Evolutionary conservation across 2,113 vertebrate genomes (phyloP), one percentile per base, ranked within the genome.

Genomic region (Columba livia): DNA sequence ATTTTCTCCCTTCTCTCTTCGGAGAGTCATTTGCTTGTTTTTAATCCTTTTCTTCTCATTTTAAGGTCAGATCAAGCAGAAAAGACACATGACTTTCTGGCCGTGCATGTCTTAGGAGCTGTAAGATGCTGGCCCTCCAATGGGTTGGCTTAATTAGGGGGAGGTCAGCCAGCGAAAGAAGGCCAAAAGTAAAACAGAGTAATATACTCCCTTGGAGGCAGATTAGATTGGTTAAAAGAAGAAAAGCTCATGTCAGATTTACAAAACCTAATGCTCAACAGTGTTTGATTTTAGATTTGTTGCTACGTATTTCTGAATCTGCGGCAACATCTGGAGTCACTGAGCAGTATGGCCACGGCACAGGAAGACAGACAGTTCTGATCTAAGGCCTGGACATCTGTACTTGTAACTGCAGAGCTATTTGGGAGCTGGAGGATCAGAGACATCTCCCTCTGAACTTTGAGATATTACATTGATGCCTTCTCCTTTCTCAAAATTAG

Each of bases 1-100:
- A 79, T 89, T 96, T 92, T 93, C 90, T 96, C 34, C 69, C 51
- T 67, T 73, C 77, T 80, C 79, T 92, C 80, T 84, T 88, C 86
- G 31, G 40, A 89, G 40, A 90, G 83, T 32, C 17, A 73, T 92
- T 82, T 87, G 38, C 93, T 94, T 94, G 73, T 7, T 93, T 94
- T 86, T 88, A 96, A 94, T 96, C 85, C 34, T 83, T 83, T 89
- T 75, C 31, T 62, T 88, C 60, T 85, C 32, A 81, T 90, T 95
- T 92, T 88, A 90, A 92, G 85, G 69, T 90, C 80, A 94, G 77
- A 94, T 42, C 61, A 94, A 92, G 86, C 40, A 92, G 85, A 95
- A 95, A 92, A 92, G 77, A 85, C 88, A 89, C 79, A 84, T 84
- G 75, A 92, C 48, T 92, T 95, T 75, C 81, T 95, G 90, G n/a